Evolutionary conservation across 2,888 invertebrate genomes (phyloP).

Genomic region (Platerodrilus igneus): DNA sequence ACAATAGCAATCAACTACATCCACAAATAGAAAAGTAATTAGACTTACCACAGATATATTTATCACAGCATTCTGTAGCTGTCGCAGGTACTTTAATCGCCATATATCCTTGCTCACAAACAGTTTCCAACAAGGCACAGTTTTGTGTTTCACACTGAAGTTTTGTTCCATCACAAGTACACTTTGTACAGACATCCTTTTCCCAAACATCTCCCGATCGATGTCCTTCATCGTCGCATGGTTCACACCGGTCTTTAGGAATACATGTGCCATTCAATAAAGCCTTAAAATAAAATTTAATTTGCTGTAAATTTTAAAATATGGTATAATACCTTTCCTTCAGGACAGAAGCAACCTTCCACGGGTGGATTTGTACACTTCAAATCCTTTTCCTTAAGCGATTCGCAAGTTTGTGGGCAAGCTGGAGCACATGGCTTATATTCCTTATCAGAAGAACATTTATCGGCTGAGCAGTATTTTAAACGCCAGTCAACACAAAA

Average conservation of each 20-base stretch:
- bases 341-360: constrained; percentile 84
- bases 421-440: constrained; percentile 56
- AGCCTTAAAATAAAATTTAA: constrained; percentile 47
- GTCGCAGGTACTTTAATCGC: constrained; percentile 52
- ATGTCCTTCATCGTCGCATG: constrained; percentile 72
- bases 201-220: constrained; percentile 65
- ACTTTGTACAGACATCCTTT: constrained; percentile 67
- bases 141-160: constrained; percentile 61
- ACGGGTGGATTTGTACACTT: constrained; percentile 40
- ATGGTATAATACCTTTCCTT: constrained; percentile 64
- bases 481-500: constrained; percentile 73
- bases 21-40: too few species aligned
- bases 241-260: constrained; percentile 59
- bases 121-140: constrained; percentile 53
- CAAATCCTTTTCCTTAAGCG: constrained; percentile 47
- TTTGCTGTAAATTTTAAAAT: too few species aligned
- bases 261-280: constrained; percentile 71
- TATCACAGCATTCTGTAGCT: constrained; percentile 65
- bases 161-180: constrained; percentile 61
- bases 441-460: constrained; percentile 52
- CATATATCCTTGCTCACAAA: constrained; percentile 59
- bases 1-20: too few species aligned
- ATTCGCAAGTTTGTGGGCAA: constrained; percentile 64
- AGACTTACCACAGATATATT: constrained; percentile 63
- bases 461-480: constrained; percentile 59